Conservation (phyloP, 2,797 vertebrate genomes). For the Amphiprion clarkii region DNA sequence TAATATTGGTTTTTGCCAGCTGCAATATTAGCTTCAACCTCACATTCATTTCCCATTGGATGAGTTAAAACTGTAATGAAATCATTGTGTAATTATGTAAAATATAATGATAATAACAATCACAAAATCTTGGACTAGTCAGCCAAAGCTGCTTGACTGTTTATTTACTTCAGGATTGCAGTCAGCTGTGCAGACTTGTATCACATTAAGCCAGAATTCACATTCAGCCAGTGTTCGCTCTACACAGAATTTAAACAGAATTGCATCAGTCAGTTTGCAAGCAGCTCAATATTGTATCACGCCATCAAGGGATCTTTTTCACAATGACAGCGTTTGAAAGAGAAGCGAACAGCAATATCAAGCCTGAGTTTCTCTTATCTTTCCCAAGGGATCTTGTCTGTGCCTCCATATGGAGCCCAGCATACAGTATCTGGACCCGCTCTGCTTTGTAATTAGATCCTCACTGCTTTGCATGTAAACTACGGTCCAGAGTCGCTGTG, state of each 20-base stretch:
- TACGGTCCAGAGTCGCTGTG: conserved; percentile 36
- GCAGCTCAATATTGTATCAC: conserved; percentile 17
- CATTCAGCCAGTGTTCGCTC: background rate
- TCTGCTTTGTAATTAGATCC: conserved; percentile 68
- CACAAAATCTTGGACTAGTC: background rate
- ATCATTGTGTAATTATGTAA: background rate
- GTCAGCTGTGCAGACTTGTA: background rate
- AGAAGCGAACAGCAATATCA: conserved; percentile 35
- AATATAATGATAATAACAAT: background rate
- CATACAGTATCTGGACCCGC: conserved; percentile 42
- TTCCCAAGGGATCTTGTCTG: conserved; percentile 49
- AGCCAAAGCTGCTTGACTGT: background rate
- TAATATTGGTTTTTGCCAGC: too few relatives aligned
- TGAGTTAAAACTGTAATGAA: background rate
- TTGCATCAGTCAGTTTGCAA: background rate
- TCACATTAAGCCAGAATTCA: background rate
- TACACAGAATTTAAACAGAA: background rate
- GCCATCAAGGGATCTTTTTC: conserved; percentile 26
- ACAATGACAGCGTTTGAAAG: conserved; percentile 50
- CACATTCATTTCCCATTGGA: background rate
- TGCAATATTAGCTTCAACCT: too few relatives aligned
- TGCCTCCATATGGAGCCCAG: conserved; percentile 37
- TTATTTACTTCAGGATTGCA: background rate
- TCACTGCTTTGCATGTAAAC: conserved; percentile 59
- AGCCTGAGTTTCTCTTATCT: conserved; percentile 44